Evolutionary conservation across 2,113 vertebrate genomes (phyloP), one percentile per base, ranked within the genome.

Genomic region (Menidia beryllina): DNA sequence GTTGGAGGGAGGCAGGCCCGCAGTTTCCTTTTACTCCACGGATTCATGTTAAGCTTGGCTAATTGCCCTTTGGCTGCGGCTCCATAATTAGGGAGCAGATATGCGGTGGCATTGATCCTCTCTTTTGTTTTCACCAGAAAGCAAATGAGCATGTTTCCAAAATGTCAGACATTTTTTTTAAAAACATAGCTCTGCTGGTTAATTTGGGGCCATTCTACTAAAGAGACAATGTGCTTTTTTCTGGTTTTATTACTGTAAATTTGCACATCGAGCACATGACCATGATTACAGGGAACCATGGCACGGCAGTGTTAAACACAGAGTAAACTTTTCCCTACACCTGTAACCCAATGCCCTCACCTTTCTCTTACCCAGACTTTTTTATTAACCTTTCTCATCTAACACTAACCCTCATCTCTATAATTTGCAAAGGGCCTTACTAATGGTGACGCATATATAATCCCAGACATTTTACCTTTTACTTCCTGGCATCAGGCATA

Each of bases 401-500:
- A 24, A 76, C 62, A 49, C 34, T 1, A 61, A n/a, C n/a, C n/a
- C n/a, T n/a, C n/a, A n/a, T n/a, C n/a, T 62, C 60, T 71, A 36
- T 20, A 41, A 58, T 71, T 64, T 45, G 38, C 60, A 69, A 84
- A 58, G 2, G 39, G 59, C 78, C 75, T 62, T 51, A 7, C 51
- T 78, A 63, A 78, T 57, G 54, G 23, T 90, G 86, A 90, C 71
- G 87, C 86, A 86, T 14, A 19, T 27, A 71, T 54, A 83, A 66
- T 65, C 72, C 66, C 54, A 73, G 24, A 10, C 10, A 10, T 62
- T 62, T 61, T 59, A 58, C 50, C 52, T 52, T 54, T 60, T 14
- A 7, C 27, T 74, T 81, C 50, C 75, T 23, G 34, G 26, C 50
- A 69, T 72, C 34, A 62, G 41, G 7, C 38, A 49, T 41, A 48